phyloP scores from a whole-genome alignment of 2,888 invertebrate species.

The Iphiclides podalirius region DNA sequence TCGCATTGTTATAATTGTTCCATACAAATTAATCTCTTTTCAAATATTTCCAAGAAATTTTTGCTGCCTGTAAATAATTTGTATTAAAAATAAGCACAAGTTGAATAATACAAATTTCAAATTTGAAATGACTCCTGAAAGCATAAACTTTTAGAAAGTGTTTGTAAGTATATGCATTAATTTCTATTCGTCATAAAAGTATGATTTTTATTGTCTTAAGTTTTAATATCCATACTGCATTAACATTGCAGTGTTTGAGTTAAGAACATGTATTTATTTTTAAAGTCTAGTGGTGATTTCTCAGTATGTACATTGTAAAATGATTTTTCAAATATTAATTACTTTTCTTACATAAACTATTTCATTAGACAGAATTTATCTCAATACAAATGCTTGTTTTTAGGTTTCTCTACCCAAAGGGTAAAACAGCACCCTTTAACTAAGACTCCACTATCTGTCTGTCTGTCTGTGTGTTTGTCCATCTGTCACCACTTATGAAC shows the following conservation, averaged over 20 bases:
- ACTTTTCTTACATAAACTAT: no score
- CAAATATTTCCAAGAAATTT: neutral
- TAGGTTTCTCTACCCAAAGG: no score
- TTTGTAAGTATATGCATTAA: constrained; percentile 14
- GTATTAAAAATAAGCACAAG: no score
- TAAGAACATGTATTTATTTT: neutral
- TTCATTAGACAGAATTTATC: no score
- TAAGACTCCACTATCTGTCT: no score
- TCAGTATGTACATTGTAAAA: no score
- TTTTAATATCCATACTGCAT: neutral
- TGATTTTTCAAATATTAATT: no score
- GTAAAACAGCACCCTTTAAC: no score
- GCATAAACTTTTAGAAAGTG: constrained; percentile 2
- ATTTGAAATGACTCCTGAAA: neutral
- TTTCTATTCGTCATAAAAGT: constrained; percentile 18
- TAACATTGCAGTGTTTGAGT: neutral
- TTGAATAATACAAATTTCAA: neutral
- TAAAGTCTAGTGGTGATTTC: no score
- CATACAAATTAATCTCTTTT: neutral
- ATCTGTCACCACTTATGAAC: no score
- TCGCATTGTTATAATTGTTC: constrained; percentile 14
- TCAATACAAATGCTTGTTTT: no score
- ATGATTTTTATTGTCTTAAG: constrained; percentile 13
- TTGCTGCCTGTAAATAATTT: neutral
- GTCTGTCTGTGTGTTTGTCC: no score